phyloP scores from a whole-genome alignment of 2,113 vertebrate genomes.

The Sylvietta virens region DNA sequence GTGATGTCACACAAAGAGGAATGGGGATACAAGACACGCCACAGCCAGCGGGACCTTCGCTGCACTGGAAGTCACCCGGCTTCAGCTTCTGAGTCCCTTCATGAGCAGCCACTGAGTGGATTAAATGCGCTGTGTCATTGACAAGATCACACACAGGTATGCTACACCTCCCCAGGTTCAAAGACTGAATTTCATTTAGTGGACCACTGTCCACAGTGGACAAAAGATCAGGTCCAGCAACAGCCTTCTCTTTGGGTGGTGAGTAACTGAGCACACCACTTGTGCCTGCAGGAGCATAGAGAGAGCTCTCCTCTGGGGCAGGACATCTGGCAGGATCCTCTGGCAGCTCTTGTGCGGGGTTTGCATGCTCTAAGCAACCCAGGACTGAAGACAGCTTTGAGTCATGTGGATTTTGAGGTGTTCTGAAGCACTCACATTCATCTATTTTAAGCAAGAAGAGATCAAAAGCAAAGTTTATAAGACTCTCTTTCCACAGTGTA shows the following conservation, averaged over 20 bases:
- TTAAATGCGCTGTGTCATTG: conserved; percentile 81
- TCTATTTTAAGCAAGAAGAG: conserved; percentile 65
- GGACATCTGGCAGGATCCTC: neutral
- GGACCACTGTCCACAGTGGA: conserved; percentile 82
- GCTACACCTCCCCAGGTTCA: conserved; percentile 73
- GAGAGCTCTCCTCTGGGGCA: conserved; percentile 54
- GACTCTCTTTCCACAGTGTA: neutral
- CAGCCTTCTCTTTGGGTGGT: conserved; percentile 69
- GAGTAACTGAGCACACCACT: neutral
- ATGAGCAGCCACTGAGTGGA: conserved; percentile 64
- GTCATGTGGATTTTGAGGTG: conserved; percentile 56
- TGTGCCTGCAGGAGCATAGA: neutral
- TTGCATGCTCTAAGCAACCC: conserved; percentile 62
- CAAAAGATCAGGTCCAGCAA: conserved; percentile 88
- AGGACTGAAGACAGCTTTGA: conserved; percentile 66
- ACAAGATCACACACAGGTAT: conserved; percentile 91
- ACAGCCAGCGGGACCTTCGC: conserved; percentile 72
- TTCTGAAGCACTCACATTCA: conserved; percentile 75
- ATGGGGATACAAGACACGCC: conserved; percentile 57
- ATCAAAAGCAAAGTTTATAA: neutral
- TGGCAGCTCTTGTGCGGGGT: conserved; percentile 31
- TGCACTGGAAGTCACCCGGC: conserved; percentile 58
- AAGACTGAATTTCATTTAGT: conserved; percentile 68
- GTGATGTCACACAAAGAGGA: neutral
- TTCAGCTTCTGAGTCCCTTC: conserved; percentile 75